Percentiles rank a stretch among this genome's conserved stretches.
Conservation (phyloP, 2,797 vertebrate genomes). For the Carcharodon carcharias region DNA sequence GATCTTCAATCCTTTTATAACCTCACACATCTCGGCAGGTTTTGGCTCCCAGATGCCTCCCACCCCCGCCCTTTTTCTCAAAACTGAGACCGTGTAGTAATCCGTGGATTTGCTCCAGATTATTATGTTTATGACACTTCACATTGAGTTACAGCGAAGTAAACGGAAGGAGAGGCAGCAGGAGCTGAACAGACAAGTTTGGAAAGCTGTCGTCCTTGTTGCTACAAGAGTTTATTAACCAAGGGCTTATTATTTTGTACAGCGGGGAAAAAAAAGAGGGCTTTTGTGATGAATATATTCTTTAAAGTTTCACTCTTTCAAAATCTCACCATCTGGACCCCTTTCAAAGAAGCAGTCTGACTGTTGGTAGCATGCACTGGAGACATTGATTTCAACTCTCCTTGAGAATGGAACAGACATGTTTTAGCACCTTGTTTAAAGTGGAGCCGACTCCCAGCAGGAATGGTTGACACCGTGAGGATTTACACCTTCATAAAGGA, state of each 20-base stretch:
- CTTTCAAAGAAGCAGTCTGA: background rate
- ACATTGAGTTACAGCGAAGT: background rate
- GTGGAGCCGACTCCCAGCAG: background rate
- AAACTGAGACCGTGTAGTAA: background rate
- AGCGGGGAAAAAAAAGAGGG: background rate
- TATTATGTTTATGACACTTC: background rate
- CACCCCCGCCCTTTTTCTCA: background rate
- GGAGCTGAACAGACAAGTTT: constrained; percentile 11
- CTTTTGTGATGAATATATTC: background rate
- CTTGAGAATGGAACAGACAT: background rate
- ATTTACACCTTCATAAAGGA: background rate
- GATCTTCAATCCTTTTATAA: background rate
- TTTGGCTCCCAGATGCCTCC: background rate
- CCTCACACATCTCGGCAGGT: background rate
- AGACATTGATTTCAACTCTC: background rate
- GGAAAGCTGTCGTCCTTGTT: background rate
- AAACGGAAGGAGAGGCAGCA: background rate
- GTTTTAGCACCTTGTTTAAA: background rate
- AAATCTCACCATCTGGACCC: background rate
- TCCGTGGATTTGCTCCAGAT: background rate
- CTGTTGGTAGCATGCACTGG: background rate
- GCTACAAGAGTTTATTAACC: background rate
- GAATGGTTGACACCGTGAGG: background rate
- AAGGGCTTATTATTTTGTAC: background rate
- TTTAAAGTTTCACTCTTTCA: constrained; percentile 9